Conservation (phyloP, 2,888 invertebrate genomes). For the Calameuta filiformis region DNA sequence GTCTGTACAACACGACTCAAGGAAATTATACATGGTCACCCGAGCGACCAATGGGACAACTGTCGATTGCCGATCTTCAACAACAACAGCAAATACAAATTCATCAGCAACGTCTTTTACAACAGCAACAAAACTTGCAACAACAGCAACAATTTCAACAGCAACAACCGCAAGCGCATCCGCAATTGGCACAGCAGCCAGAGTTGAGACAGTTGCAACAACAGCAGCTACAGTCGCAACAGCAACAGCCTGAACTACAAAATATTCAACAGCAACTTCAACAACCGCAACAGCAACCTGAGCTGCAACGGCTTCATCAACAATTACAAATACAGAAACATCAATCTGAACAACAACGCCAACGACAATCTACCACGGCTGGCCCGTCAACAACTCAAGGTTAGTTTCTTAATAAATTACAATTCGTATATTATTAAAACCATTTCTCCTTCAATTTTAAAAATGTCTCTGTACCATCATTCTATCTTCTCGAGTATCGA, state of each 20-base stretch:
- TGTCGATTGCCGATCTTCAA: conserved; percentile 9
- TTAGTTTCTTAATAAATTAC: background rate
- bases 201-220: background rate
- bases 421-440: background rate
- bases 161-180: conserved; percentile 15
- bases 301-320: background rate
- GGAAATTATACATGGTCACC: background rate
- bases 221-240: conserved; percentile 3
- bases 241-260: background rate
- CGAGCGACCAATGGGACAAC: background rate
- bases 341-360: background rate
- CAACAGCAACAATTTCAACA: conserved; percentile 10
- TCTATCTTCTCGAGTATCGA: background rate
- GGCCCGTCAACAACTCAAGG: conserved; percentile 3
- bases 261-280: background rate
- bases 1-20: background rate
- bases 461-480: too few species aligned
- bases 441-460: too few species aligned
- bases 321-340: conserved; percentile 1
- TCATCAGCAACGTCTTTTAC: conserved; percentile 13
- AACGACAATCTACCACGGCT: conserved; percentile 8
- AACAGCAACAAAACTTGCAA: conserved; percentile 15
- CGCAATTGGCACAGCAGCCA: conserved; percentile 10
- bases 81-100: conserved; percentile 14
- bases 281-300: conserved; percentile 6